Evolutionary conservation across 2,888 invertebrate species (phyloP).

Genomic region (Unio delphinus): DNA sequence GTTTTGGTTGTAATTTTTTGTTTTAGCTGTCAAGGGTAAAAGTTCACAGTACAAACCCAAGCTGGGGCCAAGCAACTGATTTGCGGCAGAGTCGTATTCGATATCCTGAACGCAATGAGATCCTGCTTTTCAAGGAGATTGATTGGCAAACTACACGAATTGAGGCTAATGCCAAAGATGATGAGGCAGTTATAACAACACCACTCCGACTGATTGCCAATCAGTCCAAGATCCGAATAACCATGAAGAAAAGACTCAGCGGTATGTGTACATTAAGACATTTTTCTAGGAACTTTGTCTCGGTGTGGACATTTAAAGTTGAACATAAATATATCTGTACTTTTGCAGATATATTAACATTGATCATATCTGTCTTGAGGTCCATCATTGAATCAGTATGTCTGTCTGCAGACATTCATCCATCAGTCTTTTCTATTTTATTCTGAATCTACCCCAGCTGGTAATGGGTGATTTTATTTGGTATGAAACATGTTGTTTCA

Average conservation of each 20-base stretch:
- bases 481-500: no score
- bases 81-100: slow-evolving; percentile 92
- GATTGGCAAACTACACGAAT: slow-evolving; percentile 97
- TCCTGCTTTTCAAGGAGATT: slow-evolving; percentile 93
- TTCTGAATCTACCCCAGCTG: no score
- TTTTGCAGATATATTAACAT: no score
- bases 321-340: no score
- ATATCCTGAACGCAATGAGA: slow-evolving; percentile 88
- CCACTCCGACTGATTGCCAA: slow-evolving; percentile 94
- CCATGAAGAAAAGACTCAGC: slow-evolving; percentile 92
- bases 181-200: slow-evolving; percentile 73
- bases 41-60: slow-evolving; percentile 93
- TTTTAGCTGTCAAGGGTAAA: slow-evolving; percentile 90
- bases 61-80: slow-evolving; percentile 86
- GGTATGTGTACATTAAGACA: slow-evolving; percentile 74
- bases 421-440: no score
- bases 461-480: no score
- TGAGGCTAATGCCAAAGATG: slow-evolving; percentile 87
- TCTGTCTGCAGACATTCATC: no score
- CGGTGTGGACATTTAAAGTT: no score
- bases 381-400: no score
- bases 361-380: background rate
- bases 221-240: slow-evolving; percentile 93
- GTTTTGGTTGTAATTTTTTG: background rate
- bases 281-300: background rate